Percentiles rank a stretch among this genome's conserved stretches.
Conservation (phyloP, 2,888 invertebrate genomes). For the Scaptomyza tumidula region DNA sequence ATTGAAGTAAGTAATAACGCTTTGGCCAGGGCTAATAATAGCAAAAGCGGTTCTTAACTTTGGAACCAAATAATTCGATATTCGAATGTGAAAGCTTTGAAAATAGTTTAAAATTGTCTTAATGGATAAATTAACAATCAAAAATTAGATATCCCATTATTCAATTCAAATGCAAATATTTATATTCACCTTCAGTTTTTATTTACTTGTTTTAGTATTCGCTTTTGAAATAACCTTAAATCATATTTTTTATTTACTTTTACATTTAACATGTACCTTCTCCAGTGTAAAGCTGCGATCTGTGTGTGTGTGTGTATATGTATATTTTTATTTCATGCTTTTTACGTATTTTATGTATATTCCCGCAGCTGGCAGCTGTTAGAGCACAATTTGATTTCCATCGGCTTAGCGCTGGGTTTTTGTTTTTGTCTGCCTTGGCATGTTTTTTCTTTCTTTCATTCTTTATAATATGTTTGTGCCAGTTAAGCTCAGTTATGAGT, state of each 20-base stretch:
- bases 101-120: no score
- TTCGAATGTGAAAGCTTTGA: no score
- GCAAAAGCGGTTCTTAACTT: neutral
- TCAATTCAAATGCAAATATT: no score
- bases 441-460: constrained; percentile 24
- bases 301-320: no score
- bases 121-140: no score
- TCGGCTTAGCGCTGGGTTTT: constrained; percentile 59
- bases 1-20: neutral
- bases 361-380: constrained; percentile 49
- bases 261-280: neutral
- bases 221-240: no score
- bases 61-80: no score
- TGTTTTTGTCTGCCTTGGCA: constrained; percentile 36
- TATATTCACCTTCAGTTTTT: no score
- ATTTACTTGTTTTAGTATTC: neutral
- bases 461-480: constrained; percentile 8
- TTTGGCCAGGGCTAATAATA: neutral
- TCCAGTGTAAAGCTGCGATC: no score
- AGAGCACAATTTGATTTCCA: constrained; percentile 59
- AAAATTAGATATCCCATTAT: no score
- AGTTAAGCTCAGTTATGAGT: constrained; percentile 51
- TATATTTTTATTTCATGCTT: constrained; percentile 22
- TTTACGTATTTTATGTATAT: constrained; percentile 56
- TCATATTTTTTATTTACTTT: neutral